Base-by-base conservation (phyloP, 2,888 invertebrate species). In the Hedychridium roseum region DNA sequence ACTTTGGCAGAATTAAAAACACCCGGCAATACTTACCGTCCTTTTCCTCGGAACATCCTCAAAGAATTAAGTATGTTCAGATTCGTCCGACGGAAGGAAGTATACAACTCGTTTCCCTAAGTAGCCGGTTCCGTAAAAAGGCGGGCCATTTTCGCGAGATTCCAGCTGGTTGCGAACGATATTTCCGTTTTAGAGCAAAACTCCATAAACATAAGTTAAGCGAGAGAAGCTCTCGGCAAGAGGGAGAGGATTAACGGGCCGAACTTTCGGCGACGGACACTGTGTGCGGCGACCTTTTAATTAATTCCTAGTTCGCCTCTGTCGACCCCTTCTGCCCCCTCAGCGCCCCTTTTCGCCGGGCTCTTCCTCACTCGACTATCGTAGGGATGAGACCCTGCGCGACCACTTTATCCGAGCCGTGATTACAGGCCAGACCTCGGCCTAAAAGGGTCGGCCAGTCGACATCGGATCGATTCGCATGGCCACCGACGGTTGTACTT, bases 391-490 rank as follows among this genome's bases (percentile, higher is more conserved):
- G 57, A 54, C 52, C 37, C 53, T 28, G 50, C 50, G 42, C 50
- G 46, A 14, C 55, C 56, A 56, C 49, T 59, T 56, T 59, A 60
- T 60, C 54, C 53, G 53, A 49, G 43, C 49, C 53, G 50, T 53
- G 59, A 59, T 60, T 59, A 60, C 56, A 56, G 56, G 46, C 50
- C 50, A 49, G 48, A 9, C 55, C 55, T 53, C 59, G 50, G 50
- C 50, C 53, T 59, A 44, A 59, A 59, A 60, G 60, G 60, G 53
- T 56, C 50, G 59, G 49, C 52, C 42, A 50, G 53, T 53, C 53
- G 52, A 55, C 55, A 35, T 30, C 46, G 39, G 53, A 60, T 60
- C 60, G 60, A 60, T 60, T 56, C 49, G 41, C 54, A 6, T 23
- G 23, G n/a, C n/a, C n/a, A n/a, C n/a, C 9, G 23, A 23, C 23